A percentile compares a stretch with the other conserved stretches of the same genome.
Evolutionary conservation across 2,113 vertebrate species (phyloP).

Genomic region (Rhea americana): DNA sequence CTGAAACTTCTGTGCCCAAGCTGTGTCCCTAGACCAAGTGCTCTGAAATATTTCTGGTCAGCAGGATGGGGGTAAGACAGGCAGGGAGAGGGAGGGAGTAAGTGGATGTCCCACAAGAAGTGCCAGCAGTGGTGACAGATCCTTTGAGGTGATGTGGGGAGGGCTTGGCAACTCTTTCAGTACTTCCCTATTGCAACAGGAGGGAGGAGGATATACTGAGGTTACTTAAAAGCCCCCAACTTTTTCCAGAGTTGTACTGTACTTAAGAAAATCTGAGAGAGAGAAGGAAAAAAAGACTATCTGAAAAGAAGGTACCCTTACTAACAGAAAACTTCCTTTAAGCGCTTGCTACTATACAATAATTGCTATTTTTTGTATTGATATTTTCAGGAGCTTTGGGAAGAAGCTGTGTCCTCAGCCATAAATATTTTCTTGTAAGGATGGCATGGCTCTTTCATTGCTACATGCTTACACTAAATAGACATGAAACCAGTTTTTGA

Average conservation of each 20-base stretch:
- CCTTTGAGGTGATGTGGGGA: background rate
- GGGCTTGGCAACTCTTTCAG: conserved; percentile 22
- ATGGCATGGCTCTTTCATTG: background rate
- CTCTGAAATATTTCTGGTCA: background rate
- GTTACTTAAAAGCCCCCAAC: conserved; percentile 69
- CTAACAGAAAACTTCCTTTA: conserved; percentile 5
- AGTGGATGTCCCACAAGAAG: background rate
- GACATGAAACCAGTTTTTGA: conserved; percentile 48
- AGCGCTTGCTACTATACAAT: conserved; percentile 23
- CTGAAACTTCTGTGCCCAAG: background rate
- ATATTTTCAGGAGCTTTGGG: conserved; percentile 38
- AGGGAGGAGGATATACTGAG: conserved; percentile 56
- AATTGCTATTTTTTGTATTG: conserved; percentile 31
- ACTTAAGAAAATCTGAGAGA: conserved; percentile 61
- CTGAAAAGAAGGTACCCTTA: conserved; percentile 67
- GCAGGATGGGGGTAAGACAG: background rate
- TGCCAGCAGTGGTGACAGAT: background rate
- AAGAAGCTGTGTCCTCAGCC: conserved; percentile 14
- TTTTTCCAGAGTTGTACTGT: conserved; percentile 18
- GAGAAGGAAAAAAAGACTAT: conserved; percentile 11
- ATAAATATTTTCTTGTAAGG: conserved; percentile 44
- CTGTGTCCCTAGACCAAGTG: background rate
- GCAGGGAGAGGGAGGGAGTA: background rate
- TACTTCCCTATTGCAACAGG: conserved; percentile 44
- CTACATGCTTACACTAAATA: conserved; percentile 17